phyloP scores from a whole-genome alignment of 2,113 vertebrate genomes.

The Notechis scutatus region DNA sequence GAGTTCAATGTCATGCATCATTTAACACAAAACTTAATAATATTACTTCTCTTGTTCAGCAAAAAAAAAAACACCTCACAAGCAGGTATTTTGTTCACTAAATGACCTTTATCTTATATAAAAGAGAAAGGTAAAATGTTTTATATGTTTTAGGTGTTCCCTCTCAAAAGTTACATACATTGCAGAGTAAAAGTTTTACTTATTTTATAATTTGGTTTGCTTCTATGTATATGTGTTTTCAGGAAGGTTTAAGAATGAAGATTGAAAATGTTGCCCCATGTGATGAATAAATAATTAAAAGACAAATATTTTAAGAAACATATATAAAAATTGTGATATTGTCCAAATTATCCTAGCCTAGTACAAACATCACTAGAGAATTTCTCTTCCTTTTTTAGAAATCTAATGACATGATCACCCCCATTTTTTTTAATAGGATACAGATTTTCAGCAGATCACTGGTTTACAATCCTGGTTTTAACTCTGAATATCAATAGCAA shows the following conservation, averaged over 20 bases:
- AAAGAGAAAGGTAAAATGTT: background rate
- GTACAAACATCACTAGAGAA: background rate
- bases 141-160: background rate
- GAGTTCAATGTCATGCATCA: constrained; percentile 64
- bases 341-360: background rate
- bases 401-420: background rate
- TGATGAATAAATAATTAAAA: background rate
- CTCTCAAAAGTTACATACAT: background rate
- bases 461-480: background rate
- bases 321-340: background rate
- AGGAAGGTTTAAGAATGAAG: background rate
- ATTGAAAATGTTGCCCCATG: background rate
- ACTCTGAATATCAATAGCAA: background rate
- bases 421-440: background rate
- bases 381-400: background rate
- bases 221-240: background rate
- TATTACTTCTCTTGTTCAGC: constrained; percentile 54
- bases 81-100: background rate
- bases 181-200: background rate
- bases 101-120: background rate
- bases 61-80: constrained; percentile 5
- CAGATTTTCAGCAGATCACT: background rate
- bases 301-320: background rate
- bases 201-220: background rate
- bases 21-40: constrained; percentile 61